phyloP scores from a whole-genome alignment of 64 coral and sea anemone genomes.

The Astreopora myriophthalma region DNA sequence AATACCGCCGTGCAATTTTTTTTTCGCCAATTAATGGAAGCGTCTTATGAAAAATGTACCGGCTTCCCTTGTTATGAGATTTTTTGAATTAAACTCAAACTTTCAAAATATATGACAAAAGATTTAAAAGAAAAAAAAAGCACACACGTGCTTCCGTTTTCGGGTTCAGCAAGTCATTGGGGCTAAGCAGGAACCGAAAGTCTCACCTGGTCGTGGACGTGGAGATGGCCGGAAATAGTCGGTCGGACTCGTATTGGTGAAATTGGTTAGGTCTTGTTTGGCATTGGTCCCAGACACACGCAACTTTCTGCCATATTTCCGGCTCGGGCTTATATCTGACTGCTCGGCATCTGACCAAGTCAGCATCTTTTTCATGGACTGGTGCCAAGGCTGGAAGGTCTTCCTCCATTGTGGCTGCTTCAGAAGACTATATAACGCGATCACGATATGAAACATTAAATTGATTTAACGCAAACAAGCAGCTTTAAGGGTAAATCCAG shows the following conservation, averaged over 20 bases:
- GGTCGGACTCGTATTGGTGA: constrained; percentile 28
- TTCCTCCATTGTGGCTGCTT: not conserved
- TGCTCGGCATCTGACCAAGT: constrained; percentile 17
- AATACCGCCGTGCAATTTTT: too few species aligned
- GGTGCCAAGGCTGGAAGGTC: not conserved
- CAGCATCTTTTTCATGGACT: constrained; percentile 14
- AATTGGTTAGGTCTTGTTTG: constrained; percentile 44
- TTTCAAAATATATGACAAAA: too few species aligned
- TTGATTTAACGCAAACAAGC: not conserved
- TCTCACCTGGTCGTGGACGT: not conserved
- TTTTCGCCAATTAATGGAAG: too few species aligned
- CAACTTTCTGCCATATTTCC: constrained; percentile 49
- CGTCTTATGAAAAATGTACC: too few species aligned
- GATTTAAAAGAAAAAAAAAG: too few species aligned
- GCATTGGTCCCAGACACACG: constrained; percentile 50
- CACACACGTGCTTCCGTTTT: too few species aligned
- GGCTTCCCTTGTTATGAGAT: too few species aligned
- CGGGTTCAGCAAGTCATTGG: too few species aligned
- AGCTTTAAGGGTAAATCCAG: not conserved
- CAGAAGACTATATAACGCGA: not conserved
- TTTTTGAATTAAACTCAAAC: too few species aligned
- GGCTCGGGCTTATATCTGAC: not conserved
- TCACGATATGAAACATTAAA: not conserved
- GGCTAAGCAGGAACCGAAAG: not conserved
- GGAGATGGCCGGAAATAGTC: not conserved